Evolutionary conservation across 2,888 invertebrate genomes (phyloP), one percentile per base, ranked within the genome.

Genomic region (Lomographa bimaculata): DNA sequence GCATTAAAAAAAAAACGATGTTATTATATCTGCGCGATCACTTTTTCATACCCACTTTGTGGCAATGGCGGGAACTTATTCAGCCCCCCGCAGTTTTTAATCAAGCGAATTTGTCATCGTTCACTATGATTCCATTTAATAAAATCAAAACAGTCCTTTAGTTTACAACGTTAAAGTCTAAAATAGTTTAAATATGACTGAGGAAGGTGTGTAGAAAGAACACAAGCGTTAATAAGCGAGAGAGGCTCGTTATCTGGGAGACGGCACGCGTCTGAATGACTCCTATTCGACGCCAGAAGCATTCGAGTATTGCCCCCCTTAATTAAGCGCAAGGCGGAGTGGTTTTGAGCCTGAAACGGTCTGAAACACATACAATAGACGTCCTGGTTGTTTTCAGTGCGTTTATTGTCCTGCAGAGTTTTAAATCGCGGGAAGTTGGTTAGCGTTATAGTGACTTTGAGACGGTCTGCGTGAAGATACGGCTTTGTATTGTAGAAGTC

Each of bases 301-400:
- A 71, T 78, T 76, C 64, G 71, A 79, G 78, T 65, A 79, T 79
- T 71, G 68, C 78, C 76, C 72, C 77, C 77, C 82, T 84, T 85
- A 86, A 86, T 86, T 87, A 87, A 80, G 76, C 74, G 77, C 64
- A 71, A 71, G 71, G 72, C 62, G 49, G 80, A 83, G 85, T 81
- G 78, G 80, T 83, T 73, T 81, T 73, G 58, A 72, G 27, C 23
- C 33, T 28, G 24, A 6, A 26, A 24, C 35, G 26, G 30, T 42
- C 25, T 30, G 20, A 21, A 29, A 24, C 16, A 9, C 10, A 12
- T 23, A 43, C 37, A 33, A 43, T 36, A 43, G 45, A 6, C 45
- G 30, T 32, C 42, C 57, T 60, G 62, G 62, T 67, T 64, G 64
- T 64, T 75, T 72, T 59, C 61, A 76, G 70, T 67, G 70, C 65